These are phyloP conservation scores for Varecia variegata DNA, from an alignment of 2,797 vertebrate genomes.

Conservation along the genomic window DNA sequence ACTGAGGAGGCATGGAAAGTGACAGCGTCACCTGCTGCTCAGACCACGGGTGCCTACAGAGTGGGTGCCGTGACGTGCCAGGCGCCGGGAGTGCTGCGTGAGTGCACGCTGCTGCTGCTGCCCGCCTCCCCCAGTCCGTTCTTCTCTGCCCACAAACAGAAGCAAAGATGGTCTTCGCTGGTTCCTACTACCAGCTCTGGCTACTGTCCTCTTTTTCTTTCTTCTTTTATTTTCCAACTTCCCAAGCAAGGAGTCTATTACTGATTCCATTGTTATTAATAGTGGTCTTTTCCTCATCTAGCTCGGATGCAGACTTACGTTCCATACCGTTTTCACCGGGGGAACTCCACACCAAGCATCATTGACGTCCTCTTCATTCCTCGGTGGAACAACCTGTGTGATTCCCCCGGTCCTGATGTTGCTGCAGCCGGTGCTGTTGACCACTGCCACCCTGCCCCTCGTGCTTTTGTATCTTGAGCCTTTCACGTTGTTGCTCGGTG, in stretches of 20 bases:
- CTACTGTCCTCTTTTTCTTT: neutral
- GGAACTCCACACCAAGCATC: no score
- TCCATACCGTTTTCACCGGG: neutral
- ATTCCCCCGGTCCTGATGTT: neutral
- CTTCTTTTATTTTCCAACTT: neutral
- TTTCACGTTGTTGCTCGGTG: neutral
- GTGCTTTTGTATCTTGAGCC: accelerated
- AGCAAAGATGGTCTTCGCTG: neutral
- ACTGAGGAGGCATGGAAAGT: no score
- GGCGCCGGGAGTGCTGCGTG: neutral
- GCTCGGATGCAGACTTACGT: accelerated
- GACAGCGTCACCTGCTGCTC: no score
- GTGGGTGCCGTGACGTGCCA: accelerated
- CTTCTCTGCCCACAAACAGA: neutral
- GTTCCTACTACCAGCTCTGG: neutral
- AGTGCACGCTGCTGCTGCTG: accelerated
- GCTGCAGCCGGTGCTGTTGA: neutral
- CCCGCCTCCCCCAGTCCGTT: neutral
- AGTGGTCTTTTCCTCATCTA: accelerated
- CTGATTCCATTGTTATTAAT: accelerated
- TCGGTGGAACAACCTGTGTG: accelerated
- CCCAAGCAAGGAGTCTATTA: no score
- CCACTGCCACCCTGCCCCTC: accelerated
- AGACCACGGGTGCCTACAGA: accelerated
- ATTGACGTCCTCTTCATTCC: accelerated